Percentiles rank a stretch among this genome's conserved stretches.
These are phyloP conservation scores for Pseudanteris insignis DNA, from an alignment of 2,888 invertebrate species.

Conservation along the genomic window DNA sequence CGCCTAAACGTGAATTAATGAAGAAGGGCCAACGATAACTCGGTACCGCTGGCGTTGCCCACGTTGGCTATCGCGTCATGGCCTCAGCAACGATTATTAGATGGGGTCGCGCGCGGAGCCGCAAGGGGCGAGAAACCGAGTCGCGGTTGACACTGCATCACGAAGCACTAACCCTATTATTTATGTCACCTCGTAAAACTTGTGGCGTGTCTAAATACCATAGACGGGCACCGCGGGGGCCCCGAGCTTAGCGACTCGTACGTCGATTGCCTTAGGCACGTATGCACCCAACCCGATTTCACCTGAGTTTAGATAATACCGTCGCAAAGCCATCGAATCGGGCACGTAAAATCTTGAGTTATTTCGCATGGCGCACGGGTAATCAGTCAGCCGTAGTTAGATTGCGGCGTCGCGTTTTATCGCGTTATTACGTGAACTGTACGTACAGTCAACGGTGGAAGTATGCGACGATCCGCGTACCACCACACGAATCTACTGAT, in stretches of 20 bases:
- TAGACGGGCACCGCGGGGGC: constrained; percentile 47
- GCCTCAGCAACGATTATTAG: constrained; percentile 52
- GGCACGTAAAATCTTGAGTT: constrained; percentile 37
- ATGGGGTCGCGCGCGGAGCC: constrained; percentile 43
- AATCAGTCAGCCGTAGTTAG: constrained; percentile 33
- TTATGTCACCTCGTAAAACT: constrained; percentile 64
- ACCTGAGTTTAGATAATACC: constrained; percentile 42
- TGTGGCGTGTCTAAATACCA: constrained; percentile 61
- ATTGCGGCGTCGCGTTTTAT: constrained; percentile 7
- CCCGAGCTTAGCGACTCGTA: constrained; percentile 38
- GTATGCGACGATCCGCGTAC: too few relatives aligned
- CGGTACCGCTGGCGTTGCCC: constrained; percentile 36
- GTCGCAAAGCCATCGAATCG: constrained; percentile 29
- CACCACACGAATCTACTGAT: too few relatives aligned
- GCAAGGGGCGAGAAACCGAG: constrained; percentile 26
- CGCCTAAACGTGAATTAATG: constrained; percentile 46
- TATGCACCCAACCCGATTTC: constrained; percentile 18
- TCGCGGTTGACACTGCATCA: constrained; percentile 60
- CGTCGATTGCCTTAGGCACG: constrained; percentile 37
- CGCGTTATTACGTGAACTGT: constrained; percentile 5
- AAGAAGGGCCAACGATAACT: constrained; percentile 44
- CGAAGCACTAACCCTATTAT: constrained; percentile 63
- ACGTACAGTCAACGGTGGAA: too few relatives aligned
- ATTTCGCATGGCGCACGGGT: constrained; percentile 21
- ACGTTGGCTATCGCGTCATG: constrained; percentile 49